Evolutionary conservation across 2,888 invertebrate species (phyloP), one percentile per base, ranked within the genome.

Genomic region (Eurytoma adleriae): DNA sequence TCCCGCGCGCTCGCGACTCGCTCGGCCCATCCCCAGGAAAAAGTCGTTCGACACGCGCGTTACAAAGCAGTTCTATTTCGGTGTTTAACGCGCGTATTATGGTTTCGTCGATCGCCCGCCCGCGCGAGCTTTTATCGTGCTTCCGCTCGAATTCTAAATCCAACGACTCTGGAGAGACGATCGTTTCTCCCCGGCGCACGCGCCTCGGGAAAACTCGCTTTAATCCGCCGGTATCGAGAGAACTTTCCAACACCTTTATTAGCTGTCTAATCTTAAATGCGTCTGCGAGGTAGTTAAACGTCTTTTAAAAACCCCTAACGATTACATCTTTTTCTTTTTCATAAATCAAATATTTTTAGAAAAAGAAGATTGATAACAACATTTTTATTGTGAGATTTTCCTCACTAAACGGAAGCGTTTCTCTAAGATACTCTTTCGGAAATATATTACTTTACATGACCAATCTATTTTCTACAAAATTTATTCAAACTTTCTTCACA

Each of bases 121-220:
- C 66, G 56, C 40, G 12, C 48, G 64, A 64, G 64, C 64, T 64
- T 64, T 64, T 64, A 64, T 64, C 64, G 64, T 13, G 69, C 72
- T 74, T 75, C 78, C 74, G 78, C 74, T 72, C 57, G 62, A 12
- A 78, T 66, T 78, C 74, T 78, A 81, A 81, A 78, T 74, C 70
- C 66, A 81, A 73, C 27, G 18, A 2, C 68, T 20, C 48, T 12
- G 66, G 24, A 48, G 62, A 70, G 18, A 62, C 52, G 5, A 56
- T 52, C 52, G 12, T 56, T 66, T 56, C 50, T 57, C 57, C 20
- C 56, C 40, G 18, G 2, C 30, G 48, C 50, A 57, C 3, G n/a
- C n/a, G 5, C 3, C 7, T 7, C 40, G 40, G 40, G 40, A 3
- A 2, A 7, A 40, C 40, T 40, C 40, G 5, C 40, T 0, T 40